A percentile compares a stretch with the other conserved stretches of the same genome.
Evolutionary conservation across 2,797 vertebrate species (phyloP).

Genomic region (Sebastes kiyomatsui): DNA sequence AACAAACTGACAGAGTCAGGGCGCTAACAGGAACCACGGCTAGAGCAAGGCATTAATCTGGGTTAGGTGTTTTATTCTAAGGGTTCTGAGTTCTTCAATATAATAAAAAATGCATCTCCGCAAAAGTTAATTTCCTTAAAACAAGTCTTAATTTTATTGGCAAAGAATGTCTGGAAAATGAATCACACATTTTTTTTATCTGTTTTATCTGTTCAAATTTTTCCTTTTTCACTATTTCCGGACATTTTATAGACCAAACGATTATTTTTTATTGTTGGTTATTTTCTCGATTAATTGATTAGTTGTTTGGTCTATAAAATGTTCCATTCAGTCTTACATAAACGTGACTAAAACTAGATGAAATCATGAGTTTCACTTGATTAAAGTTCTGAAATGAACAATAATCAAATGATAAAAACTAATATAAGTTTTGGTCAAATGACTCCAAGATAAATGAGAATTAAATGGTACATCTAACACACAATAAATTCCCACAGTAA

Average conservation of each 20-base stretch:
- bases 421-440: neutral
- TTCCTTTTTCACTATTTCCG: no score
- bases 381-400: neutral
- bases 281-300: no score
- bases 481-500: neutral
- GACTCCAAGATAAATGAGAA: neutral
- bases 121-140: neutral
- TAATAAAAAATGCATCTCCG: neutral
- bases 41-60: constrained; percentile 5
- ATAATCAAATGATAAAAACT: neutral
- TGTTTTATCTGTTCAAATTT: no score
- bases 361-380: neutral
- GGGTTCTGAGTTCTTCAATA: neutral
- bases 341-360: neutral
- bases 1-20: constrained; percentile 56
- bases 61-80: neutral
- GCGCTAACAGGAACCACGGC: constrained; percentile 26
- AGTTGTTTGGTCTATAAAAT: no score
- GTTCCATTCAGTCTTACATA: no score
- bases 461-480: neutral
- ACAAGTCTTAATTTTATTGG: neutral
- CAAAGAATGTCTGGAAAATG: no score
- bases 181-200: no score
- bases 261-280: neutral
- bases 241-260: no score